Base-by-base conservation (phyloP, 2,113 vertebrate species). In the Rattus rattus region DNA sequence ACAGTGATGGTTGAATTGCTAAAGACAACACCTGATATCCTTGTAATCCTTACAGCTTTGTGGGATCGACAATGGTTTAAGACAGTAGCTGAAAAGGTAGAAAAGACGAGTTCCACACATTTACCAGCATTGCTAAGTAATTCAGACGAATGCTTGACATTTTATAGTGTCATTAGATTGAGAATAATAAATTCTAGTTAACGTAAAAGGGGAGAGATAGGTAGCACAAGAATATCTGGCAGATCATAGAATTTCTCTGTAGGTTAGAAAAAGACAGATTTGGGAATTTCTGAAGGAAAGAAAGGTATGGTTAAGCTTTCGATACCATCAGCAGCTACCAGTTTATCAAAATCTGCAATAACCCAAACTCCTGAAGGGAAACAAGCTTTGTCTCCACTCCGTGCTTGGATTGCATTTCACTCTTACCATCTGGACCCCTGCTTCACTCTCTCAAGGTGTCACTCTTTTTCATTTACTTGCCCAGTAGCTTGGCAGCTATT, bases 1-100 rank as follows among this genome's bases (percentile, higher is more conserved):
- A 94, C 14, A 92, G 24, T 70, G 36, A 94, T 93, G 14, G 14
- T 75, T 94, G 87, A 76, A 59, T 88, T 81, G 20, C 56, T 93
- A 84, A 93, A 30, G 70, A 76, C 47, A 19, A 16, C 24, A 76
- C 20, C 39, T 52, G 63, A 81, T 91, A 33, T 59, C 17, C 10
- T 90, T 75, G 16, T 67, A 90, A 65, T 52, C 47, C 9, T 43
- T n/a, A 52, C 11, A 76, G 39, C 3, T 96, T 90, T 84, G 67
- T 26, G 47, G 39, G 43, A 81, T 33, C 12, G 63, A 52, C 33
- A 67, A 28, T 8, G 61, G 10, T 79, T 80, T 47, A 69, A 43
- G 26, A 90, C 67, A 90, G 84, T 39, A 61, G 1, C 9, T 77
- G 84, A 73, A 94, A 94, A 2, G 14, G 90, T 67, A 7, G 33